Evolutionary conservation across 2,797 vertebrate genomes (phyloP).

Genomic region (Argentina silus): DNA sequence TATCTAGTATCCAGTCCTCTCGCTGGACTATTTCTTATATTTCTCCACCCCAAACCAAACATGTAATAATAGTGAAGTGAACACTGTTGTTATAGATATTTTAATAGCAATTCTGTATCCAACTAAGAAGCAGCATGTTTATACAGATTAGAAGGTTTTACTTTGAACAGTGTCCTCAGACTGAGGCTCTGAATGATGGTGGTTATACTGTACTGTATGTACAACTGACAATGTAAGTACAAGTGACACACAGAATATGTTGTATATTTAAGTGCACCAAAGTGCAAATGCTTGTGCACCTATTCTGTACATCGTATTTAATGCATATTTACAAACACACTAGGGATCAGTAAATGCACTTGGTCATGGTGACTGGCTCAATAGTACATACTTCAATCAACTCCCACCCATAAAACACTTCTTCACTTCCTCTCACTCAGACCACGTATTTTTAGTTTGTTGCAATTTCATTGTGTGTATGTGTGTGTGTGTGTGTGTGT

Average conservation of each 20-base stretch:
- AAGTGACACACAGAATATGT: conserved; percentile 1
- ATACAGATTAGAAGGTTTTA: conserved; percentile 40
- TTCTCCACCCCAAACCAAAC: conserved; percentile 33
- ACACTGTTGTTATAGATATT: conserved; percentile 55
- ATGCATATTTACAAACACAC: conserved; percentile 30
- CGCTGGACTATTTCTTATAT: not conserved
- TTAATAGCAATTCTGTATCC: conserved; percentile 72
- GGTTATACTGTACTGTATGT: conserved; percentile 1
- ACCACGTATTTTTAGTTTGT: conserved; percentile 7
- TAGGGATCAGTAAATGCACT: conserved; percentile 57
- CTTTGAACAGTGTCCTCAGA: not conserved
- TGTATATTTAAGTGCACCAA: not conserved
- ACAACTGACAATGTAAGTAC: conserved; percentile 4
- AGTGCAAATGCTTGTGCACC: not conserved
- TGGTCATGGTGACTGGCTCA: conserved; percentile 53
- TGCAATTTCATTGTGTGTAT: not conserved
- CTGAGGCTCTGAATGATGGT: not conserved
- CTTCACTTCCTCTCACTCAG: conserved; percentile 6
- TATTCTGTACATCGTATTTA: not conserved
- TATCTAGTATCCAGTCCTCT: conserved; percentile 19
- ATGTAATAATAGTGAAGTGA: conserved; percentile 49
- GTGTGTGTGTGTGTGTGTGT: conserved; percentile 20
- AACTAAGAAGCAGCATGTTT: conserved; percentile 34
- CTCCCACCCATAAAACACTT: conserved; percentile 50
- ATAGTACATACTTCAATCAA: conserved; percentile 40